These are phyloP conservation scores for Onychomys leucogaster DNA, from an alignment of 2,797 vertebrate genomes.

Conservation along the genomic window DNA sequence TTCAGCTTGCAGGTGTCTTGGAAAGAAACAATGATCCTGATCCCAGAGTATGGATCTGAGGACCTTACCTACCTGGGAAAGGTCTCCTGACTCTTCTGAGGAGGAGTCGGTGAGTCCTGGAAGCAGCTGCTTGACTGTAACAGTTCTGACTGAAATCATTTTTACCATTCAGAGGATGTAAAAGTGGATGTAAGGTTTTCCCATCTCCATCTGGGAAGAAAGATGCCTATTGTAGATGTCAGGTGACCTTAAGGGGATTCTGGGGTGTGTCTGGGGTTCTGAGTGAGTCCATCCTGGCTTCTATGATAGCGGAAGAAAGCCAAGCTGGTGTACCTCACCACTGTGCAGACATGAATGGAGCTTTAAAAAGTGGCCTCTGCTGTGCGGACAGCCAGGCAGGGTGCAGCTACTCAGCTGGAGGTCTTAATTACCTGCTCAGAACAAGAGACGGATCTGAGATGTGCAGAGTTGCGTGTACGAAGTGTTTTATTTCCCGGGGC, in stretches of 20 bases:
- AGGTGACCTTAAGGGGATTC: not conserved
- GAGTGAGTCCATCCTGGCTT: not conserved
- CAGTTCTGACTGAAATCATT: not conserved
- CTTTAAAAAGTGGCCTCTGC: not conserved
- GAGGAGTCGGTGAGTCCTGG: not conserved
- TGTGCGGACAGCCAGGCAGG: not conserved
- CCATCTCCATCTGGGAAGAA: not conserved
- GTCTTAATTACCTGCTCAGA: conserved; percentile 67
- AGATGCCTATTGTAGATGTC: not conserved
- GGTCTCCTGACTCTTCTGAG: not conserved
- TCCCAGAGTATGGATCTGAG: not conserved
- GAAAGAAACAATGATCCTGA: not conserved
- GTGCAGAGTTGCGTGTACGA: not conserved
- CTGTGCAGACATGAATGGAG: not conserved
- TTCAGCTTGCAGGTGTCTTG: not conserved
- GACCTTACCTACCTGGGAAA: not conserved
- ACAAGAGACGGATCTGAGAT: not conserved
- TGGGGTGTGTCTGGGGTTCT: not conserved
- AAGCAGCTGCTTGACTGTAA: not conserved
- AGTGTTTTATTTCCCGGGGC: conserved; percentile 64
- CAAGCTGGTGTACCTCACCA: not conserved
- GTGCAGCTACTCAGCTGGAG: not conserved
- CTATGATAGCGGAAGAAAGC: not conserved
- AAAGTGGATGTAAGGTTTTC: not conserved
- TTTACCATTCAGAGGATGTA: not conserved